Evolutionary conservation across 1,140 invertebrate species (phyloP), one percentile per base, ranked within the genome.

Genomic region (Onthophagus taurus): DNA sequence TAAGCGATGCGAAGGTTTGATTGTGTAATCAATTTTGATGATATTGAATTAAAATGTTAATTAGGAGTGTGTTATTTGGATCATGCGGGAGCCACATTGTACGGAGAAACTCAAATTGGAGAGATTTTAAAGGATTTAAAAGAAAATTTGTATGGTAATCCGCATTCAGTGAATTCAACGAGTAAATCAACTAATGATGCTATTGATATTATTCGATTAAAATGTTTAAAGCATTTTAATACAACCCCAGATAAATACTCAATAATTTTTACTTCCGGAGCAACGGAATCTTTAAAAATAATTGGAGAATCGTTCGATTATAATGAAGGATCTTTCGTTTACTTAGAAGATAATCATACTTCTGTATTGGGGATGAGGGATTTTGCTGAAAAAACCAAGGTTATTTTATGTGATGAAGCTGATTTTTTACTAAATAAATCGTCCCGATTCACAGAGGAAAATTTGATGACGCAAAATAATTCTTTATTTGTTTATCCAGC

Each of bases 31-130:
- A n/a, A n/a, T n/a, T n/a, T n/a, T n/a, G n/a, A n/a, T n/a, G n/a
- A n/a, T n/a, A n/a, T n/a, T n/a, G n/a, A n/a, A n/a, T n/a, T n/a
- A n/a, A n/a, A n/a, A n/a, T n/a, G n/a, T n/a, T n/a, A n/a, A n/a
- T n/a, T n/a, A n/a, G n/a, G n/a, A n/a, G n/a, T n/a, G n/a, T 80
- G 76, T 44, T 97, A 94, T 67, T 68, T 96, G 51, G 93, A 97
- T 67, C 85, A 96, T 77, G 84, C 86, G 26, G 92, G 91, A 13
- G 74, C 90, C 13, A 83, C 87, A 16, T 63, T 95, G 19, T 93
- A 92, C 62, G 76, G 87, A 2, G 70, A 81, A 55, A 72, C 67
- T 47, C 84, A 92, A 66, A 70, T 96, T 13, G 64, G 77, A 47
- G 66, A 71, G 33, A 61, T 83, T n/a, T 68, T 74, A 21, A 59